Percentiles rank a stretch among this genome's conserved stretches.
Conservation (phyloP, 1,140 invertebrate genomes). For the Leucophenga varia region DNA sequence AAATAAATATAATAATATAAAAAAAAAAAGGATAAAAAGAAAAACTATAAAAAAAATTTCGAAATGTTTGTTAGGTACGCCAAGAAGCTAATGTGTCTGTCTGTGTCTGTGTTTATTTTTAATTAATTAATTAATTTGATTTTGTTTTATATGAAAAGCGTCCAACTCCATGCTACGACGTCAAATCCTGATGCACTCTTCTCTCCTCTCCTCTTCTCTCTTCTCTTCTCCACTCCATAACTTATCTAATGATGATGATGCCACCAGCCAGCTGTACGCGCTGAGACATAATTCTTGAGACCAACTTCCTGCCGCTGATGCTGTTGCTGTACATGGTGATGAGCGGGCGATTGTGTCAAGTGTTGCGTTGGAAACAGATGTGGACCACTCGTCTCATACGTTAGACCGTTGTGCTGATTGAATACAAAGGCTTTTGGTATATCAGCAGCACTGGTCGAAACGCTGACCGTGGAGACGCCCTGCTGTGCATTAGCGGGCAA, state of each 20-base stretch:
- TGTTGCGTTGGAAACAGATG: conserved; percentile 33
- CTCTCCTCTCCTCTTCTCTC: not conserved
- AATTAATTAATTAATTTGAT: too few relatives aligned
- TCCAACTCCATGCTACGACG: too few relatives aligned
- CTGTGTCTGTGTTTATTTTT: too few relatives aligned
- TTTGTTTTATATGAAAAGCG: too few relatives aligned
- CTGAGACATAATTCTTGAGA: conserved; percentile 42
- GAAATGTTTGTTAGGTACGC: too few relatives aligned
- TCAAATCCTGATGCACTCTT: too few relatives aligned
- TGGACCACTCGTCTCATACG: conserved; percentile 49
- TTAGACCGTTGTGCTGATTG: conserved; percentile 52
- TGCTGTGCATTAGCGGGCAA: conserved; percentile 20
- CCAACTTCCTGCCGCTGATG: conserved; percentile 29
- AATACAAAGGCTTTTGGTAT: conserved; percentile 50
- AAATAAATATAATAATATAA: too few relatives aligned
- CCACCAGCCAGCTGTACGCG: conserved; percentile 46
- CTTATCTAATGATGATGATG: conserved; percentile 37
- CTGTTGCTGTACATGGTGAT: not conserved
- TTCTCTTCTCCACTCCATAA: not conserved
- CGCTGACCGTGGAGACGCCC: conserved; percentile 12
- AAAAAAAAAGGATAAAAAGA: too few relatives aligned
- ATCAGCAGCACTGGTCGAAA: conserved; percentile 21
- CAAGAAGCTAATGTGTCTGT: too few relatives aligned
- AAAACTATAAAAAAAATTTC: too few relatives aligned
- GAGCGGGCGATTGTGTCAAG: not conserved